Evolutionary conservation across 2,888 invertebrate genomes (phyloP).

Genomic region (Lepidochitona cinerea): DNA sequence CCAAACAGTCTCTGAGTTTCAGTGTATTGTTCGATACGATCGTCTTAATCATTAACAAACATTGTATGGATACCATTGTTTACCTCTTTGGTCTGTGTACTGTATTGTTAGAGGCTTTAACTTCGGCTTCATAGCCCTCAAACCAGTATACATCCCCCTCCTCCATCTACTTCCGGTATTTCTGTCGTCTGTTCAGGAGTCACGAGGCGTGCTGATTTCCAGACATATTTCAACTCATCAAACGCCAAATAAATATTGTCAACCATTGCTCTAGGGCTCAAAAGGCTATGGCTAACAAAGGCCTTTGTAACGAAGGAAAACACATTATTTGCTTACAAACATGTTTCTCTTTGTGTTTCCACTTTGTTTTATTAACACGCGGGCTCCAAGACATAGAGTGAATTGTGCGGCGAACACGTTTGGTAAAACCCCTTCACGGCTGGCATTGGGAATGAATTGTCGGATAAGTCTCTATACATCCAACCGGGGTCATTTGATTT

Average conservation of each 20-base stretch:
- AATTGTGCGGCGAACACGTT: neutral
- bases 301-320: slow-evolving; percentile 4
- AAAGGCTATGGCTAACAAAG: neutral
- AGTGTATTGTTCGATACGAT: too few species aligned
- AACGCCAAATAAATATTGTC: neutral
- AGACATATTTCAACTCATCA: neutral
- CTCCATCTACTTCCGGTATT: neutral
- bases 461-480: too few species aligned
- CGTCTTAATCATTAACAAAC: too few species aligned
- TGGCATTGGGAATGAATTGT: too few species aligned
- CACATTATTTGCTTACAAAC: slow-evolving; percentile 1
- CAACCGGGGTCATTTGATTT: too few species aligned
- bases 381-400: neutral
- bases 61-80: too few species aligned
- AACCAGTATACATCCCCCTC: too few species aligned
- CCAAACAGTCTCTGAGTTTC: too few species aligned
- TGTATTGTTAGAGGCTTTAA: too few species aligned
- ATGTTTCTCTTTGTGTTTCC: neutral
- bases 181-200: neutral
- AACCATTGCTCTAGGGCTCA: neutral
- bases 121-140: too few species aligned
- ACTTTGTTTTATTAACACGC: neutral
- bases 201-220: neutral
- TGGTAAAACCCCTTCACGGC: too few species aligned
- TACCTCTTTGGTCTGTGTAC: too few species aligned